Conservation (phyloP, 2,113 vertebrate species). For the Tragelaphus buxtoni region DNA sequence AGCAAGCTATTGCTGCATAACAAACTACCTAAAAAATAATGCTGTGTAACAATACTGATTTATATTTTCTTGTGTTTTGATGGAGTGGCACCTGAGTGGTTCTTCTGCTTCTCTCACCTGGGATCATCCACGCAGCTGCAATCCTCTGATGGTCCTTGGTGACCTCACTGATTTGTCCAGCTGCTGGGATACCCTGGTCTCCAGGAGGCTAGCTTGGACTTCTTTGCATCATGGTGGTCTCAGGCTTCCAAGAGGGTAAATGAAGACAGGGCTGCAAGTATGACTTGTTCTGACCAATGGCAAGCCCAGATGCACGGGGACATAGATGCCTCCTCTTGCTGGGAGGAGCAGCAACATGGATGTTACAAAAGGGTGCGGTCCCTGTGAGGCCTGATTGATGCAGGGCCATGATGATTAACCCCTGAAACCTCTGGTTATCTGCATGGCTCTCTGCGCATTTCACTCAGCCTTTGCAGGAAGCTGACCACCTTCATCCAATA, state of each 20-base stretch:
- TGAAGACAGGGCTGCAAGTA: background rate
- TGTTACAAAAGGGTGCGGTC: background rate
- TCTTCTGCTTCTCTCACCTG: background rate
- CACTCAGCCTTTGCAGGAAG: background rate
- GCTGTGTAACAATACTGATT: background rate
- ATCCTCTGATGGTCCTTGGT: fast-evolving
- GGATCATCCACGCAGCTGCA: background rate
- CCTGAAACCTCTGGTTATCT: fast-evolving
- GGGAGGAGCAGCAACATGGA: background rate
- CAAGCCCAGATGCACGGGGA: background rate
- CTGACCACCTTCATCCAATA: too few species aligned
- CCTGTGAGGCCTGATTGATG: background rate
- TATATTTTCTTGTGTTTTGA: background rate
- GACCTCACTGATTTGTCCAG: background rate
- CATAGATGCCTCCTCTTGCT: background rate
- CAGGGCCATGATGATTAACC: background rate
- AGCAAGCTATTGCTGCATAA: background rate
- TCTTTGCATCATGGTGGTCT: background rate
- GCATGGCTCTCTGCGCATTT: background rate
- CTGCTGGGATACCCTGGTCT: fast-evolving
- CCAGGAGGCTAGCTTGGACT: background rate
- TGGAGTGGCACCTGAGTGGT: background rate
- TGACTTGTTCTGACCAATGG: background rate
- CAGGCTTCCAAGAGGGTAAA: background rate
- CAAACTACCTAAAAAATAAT: background rate